Conservation (phyloP, 2,797 vertebrate genomes). For the Sebastes oblongus region DNA sequence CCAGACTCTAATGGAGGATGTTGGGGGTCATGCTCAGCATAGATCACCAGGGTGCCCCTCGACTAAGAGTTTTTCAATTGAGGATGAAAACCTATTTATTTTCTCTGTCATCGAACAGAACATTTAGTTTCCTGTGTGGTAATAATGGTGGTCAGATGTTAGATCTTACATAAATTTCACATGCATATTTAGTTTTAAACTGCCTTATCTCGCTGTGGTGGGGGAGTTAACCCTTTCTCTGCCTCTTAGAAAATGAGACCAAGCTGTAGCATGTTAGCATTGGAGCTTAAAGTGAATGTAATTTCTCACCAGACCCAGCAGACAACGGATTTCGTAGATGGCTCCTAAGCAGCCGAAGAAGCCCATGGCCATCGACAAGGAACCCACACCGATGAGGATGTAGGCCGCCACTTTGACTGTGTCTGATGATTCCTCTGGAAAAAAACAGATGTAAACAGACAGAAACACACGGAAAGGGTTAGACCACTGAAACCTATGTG, state of each 20-base stretch:
- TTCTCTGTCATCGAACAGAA: neutral
- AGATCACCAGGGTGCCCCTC: neutral
- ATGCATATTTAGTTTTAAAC: neutral
- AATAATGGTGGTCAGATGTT: neutral
- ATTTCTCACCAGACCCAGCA: slow-evolving; percentile 92
- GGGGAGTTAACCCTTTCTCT: neutral
- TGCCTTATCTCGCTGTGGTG: neutral
- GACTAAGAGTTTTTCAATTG: neutral
- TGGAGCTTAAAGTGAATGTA: neutral
- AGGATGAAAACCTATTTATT: neutral
- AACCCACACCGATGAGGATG: slow-evolving; percentile 87
- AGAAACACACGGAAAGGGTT: slow-evolving; percentile 13
- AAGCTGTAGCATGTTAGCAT: neutral
- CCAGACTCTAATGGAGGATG: neutral
- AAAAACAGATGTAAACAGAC: neutral
- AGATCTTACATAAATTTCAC: neutral
- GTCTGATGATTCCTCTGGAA: slow-evolving; percentile 87
- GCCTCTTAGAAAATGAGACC: neutral
- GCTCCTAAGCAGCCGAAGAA: slow-evolving; percentile 95
- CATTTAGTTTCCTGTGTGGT: slow-evolving; percentile 11
- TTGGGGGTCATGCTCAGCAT: neutral
- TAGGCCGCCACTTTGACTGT: slow-evolving; percentile 87
- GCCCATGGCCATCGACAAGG: slow-evolving; percentile 92
- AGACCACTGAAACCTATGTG: neutral
- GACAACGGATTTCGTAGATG: slow-evolving; percentile 92